A percentile compares a stretch with the other conserved stretches of the same genome.
Conservation (phyloP, 2,797 vertebrate genomes). For the Amniataba percoides region DNA sequence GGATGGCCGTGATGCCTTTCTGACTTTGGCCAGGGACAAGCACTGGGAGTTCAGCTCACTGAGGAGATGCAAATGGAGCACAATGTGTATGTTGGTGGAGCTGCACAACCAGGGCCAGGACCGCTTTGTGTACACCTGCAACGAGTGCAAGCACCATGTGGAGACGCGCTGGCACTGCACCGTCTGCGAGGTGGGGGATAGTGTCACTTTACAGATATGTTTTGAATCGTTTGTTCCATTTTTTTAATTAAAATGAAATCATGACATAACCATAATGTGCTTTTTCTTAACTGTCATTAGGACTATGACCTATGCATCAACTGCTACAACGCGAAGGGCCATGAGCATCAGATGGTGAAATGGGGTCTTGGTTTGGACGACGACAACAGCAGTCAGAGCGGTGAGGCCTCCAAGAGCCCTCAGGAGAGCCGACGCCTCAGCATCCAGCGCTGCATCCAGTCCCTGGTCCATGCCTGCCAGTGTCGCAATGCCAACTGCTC, state of each 20-base stretch:
- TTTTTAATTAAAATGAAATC: conserved; percentile 12
- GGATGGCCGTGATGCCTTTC: conserved; percentile 97
- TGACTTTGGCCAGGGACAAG: conserved; percentile 96
- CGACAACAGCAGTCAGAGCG: conserved; percentile 91
- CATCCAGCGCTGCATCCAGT: conserved; percentile 99
- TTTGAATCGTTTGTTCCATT: conserved; percentile 3
- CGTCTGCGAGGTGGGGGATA: conserved; percentile 92
- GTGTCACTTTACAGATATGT: neutral
- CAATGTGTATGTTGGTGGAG: conserved; percentile 99
- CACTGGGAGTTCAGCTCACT: conserved; percentile 99
- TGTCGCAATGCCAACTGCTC: conserved; percentile 99
- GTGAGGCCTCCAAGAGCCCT: conserved; percentile 97
- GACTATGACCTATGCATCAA: conserved; percentile 99
- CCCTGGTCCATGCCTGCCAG: conserved; percentile 97
- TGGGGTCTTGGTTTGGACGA: conserved; percentile 98
- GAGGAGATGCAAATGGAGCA: conserved; percentile 96
- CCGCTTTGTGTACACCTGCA: conserved; percentile 99
- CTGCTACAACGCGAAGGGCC: conserved; percentile 97
- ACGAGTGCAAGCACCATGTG: conserved; percentile 98
- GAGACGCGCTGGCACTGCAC: conserved; percentile 99
- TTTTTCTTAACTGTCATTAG: conserved; percentile 74
- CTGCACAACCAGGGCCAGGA: conserved; percentile 98
- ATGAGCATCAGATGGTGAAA: conserved; percentile 99
- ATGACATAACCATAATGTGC: neutral
- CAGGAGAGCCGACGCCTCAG: conserved; percentile 98